A percentile compares a stretch with the other conserved stretches of the same genome.
phyloP scores from a whole-genome alignment of 2,888 invertebrate species.

The Eupithecia insigniata region DNA sequence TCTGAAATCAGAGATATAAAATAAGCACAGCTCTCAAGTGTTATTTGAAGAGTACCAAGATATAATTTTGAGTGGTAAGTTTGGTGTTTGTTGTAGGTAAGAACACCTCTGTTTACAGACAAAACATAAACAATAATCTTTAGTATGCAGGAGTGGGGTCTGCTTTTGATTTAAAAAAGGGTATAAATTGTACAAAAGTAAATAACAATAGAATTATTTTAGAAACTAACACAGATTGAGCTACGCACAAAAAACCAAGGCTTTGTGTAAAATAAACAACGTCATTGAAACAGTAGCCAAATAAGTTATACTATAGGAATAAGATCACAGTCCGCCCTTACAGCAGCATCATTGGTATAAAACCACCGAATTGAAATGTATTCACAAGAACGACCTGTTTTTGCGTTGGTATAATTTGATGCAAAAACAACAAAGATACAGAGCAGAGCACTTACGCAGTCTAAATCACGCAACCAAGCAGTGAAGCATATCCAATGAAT shows the following conservation, averaged over 20 bases:
- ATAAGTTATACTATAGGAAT: neutral
- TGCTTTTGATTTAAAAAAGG: neutral
- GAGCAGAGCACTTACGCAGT: conserved; percentile 68
- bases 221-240: neutral
- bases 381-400: conserved; percentile 62
- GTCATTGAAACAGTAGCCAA: conserved; percentile 40
- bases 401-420: conserved; percentile 61
- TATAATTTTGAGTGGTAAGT: neutral
- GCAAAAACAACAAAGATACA: conserved; percentile 75
- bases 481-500: conserved; percentile 46
- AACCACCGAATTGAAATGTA: conserved; percentile 9
- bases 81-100: neutral
- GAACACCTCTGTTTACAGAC: neutral
- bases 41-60: neutral
- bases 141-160: neutral
- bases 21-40: neutral
- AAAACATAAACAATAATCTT: neutral
- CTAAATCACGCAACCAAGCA: conserved; percentile 55
- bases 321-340: conserved; percentile 1
- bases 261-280: conserved; percentile 63
- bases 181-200: neutral
- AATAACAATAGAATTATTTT: neutral
- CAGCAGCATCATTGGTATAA: neutral
- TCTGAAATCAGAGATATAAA: conserved; percentile 27
- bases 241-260: conserved; percentile 18